Percentiles rank a stretch among this genome's conserved stretches.
These are phyloP conservation scores for Ceratoteleas bidentatus DNA, from an alignment of 1,140 invertebrate species.

Conservation along the genomic window DNA sequence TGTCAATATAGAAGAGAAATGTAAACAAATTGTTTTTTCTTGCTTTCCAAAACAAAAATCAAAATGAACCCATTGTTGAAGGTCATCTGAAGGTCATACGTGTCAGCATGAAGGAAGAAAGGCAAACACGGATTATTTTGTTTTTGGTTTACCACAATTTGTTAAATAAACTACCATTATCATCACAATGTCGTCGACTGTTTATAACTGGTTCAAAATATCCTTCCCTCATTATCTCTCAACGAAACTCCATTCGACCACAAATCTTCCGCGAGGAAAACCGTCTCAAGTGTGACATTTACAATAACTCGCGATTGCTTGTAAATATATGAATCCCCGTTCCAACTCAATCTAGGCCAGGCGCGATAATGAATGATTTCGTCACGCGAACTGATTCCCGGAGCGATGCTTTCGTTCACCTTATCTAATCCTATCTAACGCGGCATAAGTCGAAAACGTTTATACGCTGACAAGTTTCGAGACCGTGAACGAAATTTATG, in stretches of 20 bases:
- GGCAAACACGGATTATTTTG: too few relatives aligned
- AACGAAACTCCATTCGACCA: neutral
- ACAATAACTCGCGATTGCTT: constrained; percentile 2
- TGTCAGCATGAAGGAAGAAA: too few relatives aligned
- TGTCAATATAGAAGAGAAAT: too few relatives aligned
- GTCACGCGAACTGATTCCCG: constrained; percentile 17
- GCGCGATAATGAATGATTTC: constrained; percentile 20
- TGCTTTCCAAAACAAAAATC: neutral
- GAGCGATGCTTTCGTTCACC: constrained; percentile 35
- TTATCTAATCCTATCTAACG: constrained; percentile 53
- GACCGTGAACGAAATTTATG: constrained; percentile 46
- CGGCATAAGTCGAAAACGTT: constrained; percentile 27
- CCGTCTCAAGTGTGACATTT: neutral
- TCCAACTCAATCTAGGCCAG: constrained; percentile 31
- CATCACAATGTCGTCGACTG: too few relatives aligned
- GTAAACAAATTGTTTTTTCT: too few relatives aligned
- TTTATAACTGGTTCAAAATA: too few relatives aligned
- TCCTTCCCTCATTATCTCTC: too few relatives aligned
- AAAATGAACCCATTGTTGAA: too few relatives aligned
- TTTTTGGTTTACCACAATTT: too few relatives aligned
- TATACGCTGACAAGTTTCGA: constrained; percentile 37
- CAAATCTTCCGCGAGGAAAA: neutral
- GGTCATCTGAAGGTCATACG: too few relatives aligned
- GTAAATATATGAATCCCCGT: constrained; percentile 33
- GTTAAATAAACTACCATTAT: too few relatives aligned